Percentiles rank a stretch among this genome's conserved stretches.
phyloP scores from a whole-genome alignment of 2,797 vertebrate genomes.

The Artibeus jamaicensis region DNA sequence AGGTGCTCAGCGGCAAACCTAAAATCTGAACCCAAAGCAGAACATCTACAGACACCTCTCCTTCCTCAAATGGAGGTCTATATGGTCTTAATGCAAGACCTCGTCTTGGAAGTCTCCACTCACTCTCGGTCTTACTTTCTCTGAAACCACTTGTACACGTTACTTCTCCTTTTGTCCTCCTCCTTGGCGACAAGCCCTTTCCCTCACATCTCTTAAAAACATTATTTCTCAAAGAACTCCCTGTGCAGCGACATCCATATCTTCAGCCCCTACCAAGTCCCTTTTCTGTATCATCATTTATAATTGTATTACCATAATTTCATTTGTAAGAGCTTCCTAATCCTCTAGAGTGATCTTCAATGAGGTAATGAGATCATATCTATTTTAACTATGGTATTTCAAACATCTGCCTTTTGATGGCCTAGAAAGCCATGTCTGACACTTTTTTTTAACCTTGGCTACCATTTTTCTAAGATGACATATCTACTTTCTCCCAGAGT shows the following conservation, averaged over 20 bases:
- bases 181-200: background rate
- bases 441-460: background rate
- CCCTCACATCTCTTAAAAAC: background rate
- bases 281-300: background rate
- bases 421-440: background rate
- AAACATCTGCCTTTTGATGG: slow-evolving; percentile 2
- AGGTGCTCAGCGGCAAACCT: background rate
- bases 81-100: background rate
- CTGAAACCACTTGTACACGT: background rate
- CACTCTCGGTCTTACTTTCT: background rate
- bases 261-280: background rate
- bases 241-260: background rate
- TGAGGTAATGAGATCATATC: background rate
- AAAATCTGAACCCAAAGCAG: background rate
- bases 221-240: background rate
- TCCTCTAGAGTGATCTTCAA: slow-evolving; percentile 11
- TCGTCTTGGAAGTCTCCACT: background rate
- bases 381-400: background rate
- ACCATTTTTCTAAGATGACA: background rate
- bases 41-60: background rate
- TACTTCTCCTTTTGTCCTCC: background rate
- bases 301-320: slow-evolving; percentile 31
- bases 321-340: background rate
- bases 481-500: background rate
- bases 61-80: background rate